phyloP scores from a whole-genome alignment of 2,888 invertebrate genomes.

The Philonicus albiceps region DNA sequence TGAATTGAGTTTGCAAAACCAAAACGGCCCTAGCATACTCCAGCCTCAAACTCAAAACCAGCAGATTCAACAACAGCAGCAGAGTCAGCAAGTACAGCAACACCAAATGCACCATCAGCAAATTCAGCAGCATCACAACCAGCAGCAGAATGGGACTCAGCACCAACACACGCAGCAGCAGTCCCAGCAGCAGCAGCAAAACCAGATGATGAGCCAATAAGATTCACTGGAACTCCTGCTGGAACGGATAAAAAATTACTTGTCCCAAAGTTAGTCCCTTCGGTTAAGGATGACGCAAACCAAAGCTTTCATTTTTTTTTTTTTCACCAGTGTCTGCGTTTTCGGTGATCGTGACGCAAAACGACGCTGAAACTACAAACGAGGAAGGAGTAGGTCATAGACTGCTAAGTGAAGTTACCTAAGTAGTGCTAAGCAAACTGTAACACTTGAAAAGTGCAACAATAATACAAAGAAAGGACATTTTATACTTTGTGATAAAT shows the following conservation, averaged over 20 bases:
- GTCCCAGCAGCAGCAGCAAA: constrained; percentile 53
- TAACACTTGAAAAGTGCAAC: constrained; percentile 32
- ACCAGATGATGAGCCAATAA: constrained; percentile 56
- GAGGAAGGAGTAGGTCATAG: background rate
- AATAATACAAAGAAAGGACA: constrained; percentile 40
- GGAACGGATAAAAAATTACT: background rate
- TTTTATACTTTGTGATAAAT: constrained; percentile 44
- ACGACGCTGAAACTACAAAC: background rate
- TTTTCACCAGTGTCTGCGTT: background rate
- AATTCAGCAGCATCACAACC: constrained; percentile 49
- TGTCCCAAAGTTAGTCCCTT: background rate
- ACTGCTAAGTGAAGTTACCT: background rate
- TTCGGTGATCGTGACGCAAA: background rate
- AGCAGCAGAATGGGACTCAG: constrained; percentile 48
- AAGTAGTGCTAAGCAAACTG: background rate
- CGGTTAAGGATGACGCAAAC: background rate
- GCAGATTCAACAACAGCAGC: constrained; percentile 51
- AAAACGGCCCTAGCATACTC: constrained; percentile 60
- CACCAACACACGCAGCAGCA: constrained; percentile 53
- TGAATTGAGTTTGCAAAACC: constrained; percentile 64
- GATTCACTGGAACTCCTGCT: constrained; percentile 15
- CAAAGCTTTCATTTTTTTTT: background rate
- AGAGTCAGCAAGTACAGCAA: constrained; percentile 62
- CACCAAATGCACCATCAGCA: constrained; percentile 66
- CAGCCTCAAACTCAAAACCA: constrained; percentile 55